phyloP scores from a whole-genome alignment of 2,888 invertebrate species.

The Linyphia triangularis region DNA sequence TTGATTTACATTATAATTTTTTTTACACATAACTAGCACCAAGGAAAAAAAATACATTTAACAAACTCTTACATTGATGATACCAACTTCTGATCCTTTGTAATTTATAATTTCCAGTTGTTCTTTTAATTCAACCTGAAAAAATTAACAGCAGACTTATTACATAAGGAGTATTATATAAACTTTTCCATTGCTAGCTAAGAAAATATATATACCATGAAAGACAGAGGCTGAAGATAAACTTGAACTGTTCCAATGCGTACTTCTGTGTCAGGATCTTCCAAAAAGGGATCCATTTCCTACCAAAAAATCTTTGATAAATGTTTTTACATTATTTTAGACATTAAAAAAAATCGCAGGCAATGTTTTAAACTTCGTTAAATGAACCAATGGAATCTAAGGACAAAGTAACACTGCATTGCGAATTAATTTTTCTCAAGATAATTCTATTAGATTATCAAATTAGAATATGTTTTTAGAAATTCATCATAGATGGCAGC shows the following conservation, averaged over 20 bases:
- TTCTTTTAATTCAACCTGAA: slow-evolving; percentile 81
- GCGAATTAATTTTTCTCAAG: not conserved
- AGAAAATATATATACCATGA: slow-evolving; percentile 78
- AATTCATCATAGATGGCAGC: too few species aligned
- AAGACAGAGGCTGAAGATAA: slow-evolving; percentile 82
- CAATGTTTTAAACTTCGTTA: not conserved
- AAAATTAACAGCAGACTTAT: not conserved
- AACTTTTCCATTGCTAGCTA: not conserved
- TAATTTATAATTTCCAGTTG: slow-evolving; percentile 82
- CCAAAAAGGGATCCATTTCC: slow-evolving; percentile 82
- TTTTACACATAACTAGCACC: not conserved
- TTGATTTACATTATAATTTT: not conserved
- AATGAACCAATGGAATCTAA: not conserved
- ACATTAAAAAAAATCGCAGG: too few species aligned
- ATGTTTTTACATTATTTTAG: too few species aligned
- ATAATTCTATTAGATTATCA: too few species aligned
- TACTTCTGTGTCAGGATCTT: slow-evolving; percentile 81
- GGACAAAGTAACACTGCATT: not conserved
- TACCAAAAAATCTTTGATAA: too few species aligned
- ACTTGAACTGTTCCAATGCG: slow-evolving; percentile 82
- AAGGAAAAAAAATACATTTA: not conserved
- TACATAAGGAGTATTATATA: not conserved
- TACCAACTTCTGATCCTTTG: slow-evolving; percentile 80
- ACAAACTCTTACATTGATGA: slow-evolving; percentile 78
- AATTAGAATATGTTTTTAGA: too few species aligned